Evolutionary conservation across 2,797 vertebrate species (phyloP).

Genomic region (Netta rufina): DNA sequence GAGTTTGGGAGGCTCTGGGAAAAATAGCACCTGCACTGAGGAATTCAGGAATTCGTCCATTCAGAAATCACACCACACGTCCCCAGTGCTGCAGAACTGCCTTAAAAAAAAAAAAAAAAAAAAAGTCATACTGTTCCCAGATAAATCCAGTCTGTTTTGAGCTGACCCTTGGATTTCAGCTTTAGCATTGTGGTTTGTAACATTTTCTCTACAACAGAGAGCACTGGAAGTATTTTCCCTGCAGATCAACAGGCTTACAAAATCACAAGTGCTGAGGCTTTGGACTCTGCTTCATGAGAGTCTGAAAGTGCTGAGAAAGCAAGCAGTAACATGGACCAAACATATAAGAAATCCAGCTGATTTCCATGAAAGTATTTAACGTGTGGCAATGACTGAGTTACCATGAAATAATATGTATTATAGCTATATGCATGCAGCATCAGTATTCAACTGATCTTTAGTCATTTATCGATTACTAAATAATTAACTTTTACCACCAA

Average conservation of each 20-base stretch:
- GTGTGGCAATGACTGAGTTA: not conserved
- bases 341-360: not conserved
- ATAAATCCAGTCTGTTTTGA: not conserved
- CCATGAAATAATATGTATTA: not conserved
- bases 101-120: not conserved
- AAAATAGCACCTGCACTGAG: not conserved
- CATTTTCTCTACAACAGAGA: not conserved
- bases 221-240: not conserved
- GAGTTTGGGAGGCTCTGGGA: not conserved
- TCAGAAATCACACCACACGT: accelerated
- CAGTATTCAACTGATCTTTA: not conserved
- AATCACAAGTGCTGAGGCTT: not conserved
- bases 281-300: not conserved
- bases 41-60: accelerated
- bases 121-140: not conserved
- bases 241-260: not conserved
- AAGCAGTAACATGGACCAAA: not conserved
- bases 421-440: not conserved
- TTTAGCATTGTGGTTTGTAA: not conserved
- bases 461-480: not conserved
- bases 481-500: not conserved
- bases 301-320: not conserved
- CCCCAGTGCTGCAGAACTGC: not conserved
- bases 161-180: not conserved
- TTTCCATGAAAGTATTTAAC: not conserved